phyloP scores from a whole-genome alignment of 2,113 vertebrate species.

The Aptenodytes patagonicus region DNA sequence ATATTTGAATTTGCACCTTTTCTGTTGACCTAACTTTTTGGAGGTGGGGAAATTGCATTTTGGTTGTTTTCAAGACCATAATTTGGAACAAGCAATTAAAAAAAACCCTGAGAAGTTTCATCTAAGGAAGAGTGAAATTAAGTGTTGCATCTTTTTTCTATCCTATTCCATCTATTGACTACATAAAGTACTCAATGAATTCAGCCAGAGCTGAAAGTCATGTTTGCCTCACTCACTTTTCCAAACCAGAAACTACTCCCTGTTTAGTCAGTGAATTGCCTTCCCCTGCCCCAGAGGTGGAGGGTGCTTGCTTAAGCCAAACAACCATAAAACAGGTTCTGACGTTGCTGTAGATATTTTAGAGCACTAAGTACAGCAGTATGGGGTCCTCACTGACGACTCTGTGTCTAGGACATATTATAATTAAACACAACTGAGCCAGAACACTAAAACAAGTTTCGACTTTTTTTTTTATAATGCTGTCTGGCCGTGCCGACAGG shows the following conservation, averaged over 20 bases:
- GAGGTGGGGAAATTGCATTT: background rate
- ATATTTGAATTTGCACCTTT: background rate
- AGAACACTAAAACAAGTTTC: background rate
- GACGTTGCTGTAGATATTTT: background rate
- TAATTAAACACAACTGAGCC: background rate
- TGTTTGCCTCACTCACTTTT: background rate
- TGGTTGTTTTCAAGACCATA: background rate
- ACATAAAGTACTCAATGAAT: background rate
- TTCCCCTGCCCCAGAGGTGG: background rate
- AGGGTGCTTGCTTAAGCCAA: background rate
- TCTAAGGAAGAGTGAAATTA: background rate
- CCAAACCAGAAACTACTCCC: background rate
- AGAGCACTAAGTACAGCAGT: background rate
- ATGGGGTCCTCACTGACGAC: background rate
- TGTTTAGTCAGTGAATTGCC: background rate
- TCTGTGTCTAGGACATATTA: background rate
- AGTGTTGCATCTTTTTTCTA: background rate
- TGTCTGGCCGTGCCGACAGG: background rate
- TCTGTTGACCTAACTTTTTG: background rate
- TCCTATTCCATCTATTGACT: background rate
- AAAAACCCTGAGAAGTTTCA: background rate
- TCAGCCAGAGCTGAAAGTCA: background rate
- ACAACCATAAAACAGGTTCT: background rate
- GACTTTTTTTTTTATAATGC: background rate
- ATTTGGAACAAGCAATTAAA: background rate